phyloP scores from a whole-genome alignment of 2,797 vertebrate genomes.

The Cephalopachus bancanus region DNA sequence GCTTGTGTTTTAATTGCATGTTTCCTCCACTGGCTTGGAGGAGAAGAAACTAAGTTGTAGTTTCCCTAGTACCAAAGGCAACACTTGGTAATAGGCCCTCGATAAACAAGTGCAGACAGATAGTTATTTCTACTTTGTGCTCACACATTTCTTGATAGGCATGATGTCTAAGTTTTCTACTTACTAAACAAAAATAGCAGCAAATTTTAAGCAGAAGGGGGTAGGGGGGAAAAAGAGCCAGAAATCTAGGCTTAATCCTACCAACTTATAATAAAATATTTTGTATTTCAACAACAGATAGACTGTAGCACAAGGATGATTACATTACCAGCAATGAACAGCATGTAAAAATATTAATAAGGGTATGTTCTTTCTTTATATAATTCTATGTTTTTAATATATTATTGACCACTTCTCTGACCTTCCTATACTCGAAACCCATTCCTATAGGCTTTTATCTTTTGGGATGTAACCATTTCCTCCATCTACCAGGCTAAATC shows the following conservation, averaged over 20 bases:
- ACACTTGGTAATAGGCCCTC: background rate
- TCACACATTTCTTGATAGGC: background rate
- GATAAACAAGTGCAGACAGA: background rate
- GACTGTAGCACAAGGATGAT: background rate
- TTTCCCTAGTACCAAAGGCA: background rate
- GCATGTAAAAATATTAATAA: background rate
- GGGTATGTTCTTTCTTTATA: background rate
- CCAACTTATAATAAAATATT: background rate
- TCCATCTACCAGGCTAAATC: conserved; percentile 4
- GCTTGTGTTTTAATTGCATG: background rate
- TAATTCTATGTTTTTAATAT: background rate
- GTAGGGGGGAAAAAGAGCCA: background rate
- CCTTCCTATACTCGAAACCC: background rate
- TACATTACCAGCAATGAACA: background rate
- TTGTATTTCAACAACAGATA: conserved; percentile 18
- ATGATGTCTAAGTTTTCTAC: conserved; percentile 6
- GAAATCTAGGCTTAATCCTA: background rate
- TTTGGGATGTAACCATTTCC: conserved; percentile 35
- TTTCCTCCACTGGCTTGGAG: background rate
- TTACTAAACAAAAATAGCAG: background rate
- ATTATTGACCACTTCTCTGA: background rate
- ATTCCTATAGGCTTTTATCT: background rate
- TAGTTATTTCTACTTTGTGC: background rate
- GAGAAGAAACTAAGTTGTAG: background rate
- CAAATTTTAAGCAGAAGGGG: conserved; percentile 4